Evolutionary conservation across 2,113 vertebrate species (phyloP), one percentile per base, ranked within the genome.

Genomic region (Oxyruncus cristatus): DNA sequence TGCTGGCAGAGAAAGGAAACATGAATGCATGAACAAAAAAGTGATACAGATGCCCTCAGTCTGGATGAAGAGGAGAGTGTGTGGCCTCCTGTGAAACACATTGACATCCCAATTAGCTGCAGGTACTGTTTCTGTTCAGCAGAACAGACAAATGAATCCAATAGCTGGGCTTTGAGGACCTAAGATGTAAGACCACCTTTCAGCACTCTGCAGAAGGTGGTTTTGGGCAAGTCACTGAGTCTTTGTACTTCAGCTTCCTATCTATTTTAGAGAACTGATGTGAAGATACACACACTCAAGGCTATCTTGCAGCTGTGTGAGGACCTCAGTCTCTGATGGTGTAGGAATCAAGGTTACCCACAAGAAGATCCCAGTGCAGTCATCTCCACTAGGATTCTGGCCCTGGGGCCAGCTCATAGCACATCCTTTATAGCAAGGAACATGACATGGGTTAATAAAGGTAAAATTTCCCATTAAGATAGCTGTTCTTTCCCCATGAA

Each of bases 91-190:
- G 33, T 28, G 61, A 30, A 41, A 8, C 18, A 19, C 11, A 8
- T 0, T 18, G 28, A 13, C 1, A 0, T 68, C 68, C 83, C 76
- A 35, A 8, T 17, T 17, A 28, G 14, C 19, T 79, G 41, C 35
- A 83, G 30, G 3, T 86, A 8, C 33, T 9, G 21, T 7, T 8
- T 88, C 19, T 44, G 21, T 23, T 63, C 47, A 32, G 21, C 11
- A 50, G 30, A 27, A 17, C 7, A n/a, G 16, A 27, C 24, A 21
- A 6, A 24, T 3, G 26, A n/a, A 72, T 14, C 16, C 1, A 2
- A 5, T 27, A 27, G 6, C 21, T 72, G n/a, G 22, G 20, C 8
- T 44, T 30, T 32, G 44, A 70, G 32, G 26, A 50, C 5, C 17
- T 71, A 55, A 80, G 46, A 32, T n/a, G 5, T 62, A 30, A 59